These are phyloP conservation scores for Lithophane ornitopus DNA, from an alignment of 2,888 invertebrate species.

Conservation along the genomic window DNA sequence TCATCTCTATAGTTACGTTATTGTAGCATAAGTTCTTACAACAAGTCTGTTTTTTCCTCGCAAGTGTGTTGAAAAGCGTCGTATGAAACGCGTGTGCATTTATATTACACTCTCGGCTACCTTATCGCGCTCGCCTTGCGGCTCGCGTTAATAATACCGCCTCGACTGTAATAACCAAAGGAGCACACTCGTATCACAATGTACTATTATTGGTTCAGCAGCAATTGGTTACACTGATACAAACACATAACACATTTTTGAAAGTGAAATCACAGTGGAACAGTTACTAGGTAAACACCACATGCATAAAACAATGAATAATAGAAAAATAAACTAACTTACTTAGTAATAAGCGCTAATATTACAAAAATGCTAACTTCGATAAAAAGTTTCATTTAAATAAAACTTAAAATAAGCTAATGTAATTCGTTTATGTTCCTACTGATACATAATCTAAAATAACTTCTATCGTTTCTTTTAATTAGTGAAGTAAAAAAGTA, in stretches of 20 bases:
- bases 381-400: background rate
- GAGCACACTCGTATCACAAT: too few relatives aligned
- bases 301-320: background rate
- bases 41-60: too few relatives aligned
- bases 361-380: background rate
- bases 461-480: constrained; percentile 3
- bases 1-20: too few relatives aligned
- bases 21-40: too few relatives aligned
- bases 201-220: background rate
- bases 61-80: too few relatives aligned
- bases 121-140: too few relatives aligned
- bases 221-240: background rate
- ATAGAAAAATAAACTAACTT: background rate
- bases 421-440: background rate
- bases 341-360: background rate
- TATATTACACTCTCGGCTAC: too few relatives aligned
- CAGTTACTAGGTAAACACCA: background rate
- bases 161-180: too few relatives aligned
- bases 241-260: background rate
- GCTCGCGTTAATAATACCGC: too few relatives aligned
- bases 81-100: too few relatives aligned
- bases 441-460: background rate
- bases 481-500: constrained; percentile 24
- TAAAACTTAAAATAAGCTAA: background rate
- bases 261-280: background rate